These are phyloP conservation scores for Trissonchulus sp. DNA, from an alignment of 2,888 invertebrate species.

Conservation along the genomic window DNA sequence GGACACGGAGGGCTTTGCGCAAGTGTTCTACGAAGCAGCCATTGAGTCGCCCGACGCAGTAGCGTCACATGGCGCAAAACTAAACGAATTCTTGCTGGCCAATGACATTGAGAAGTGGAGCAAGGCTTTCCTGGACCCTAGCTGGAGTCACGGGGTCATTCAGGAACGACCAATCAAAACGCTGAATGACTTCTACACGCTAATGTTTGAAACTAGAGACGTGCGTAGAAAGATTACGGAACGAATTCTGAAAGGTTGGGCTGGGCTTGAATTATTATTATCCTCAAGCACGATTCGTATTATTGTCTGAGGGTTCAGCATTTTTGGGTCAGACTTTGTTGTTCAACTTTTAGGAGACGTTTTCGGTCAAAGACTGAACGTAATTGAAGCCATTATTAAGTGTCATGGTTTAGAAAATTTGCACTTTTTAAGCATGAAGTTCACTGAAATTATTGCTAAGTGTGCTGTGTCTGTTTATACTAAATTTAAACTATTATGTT, in stretches of 20 bases:
- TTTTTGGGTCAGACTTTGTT: no score
- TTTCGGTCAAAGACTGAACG: no score
- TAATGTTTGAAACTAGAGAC: conserved; percentile 49
- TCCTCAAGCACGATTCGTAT: no score
- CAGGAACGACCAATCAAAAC: conserved; percentile 39
- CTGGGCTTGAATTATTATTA: no score
- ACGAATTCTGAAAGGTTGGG: conserved; percentile 46
- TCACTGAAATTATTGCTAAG: no score
- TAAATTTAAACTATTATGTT: no score
- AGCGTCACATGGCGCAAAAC: conserved; percentile 14
- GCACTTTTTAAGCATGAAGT: no score
- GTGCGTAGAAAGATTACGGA: conserved; percentile 49
- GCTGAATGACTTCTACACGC: conserved; percentile 47
- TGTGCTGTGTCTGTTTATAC: no score
- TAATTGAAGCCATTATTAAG: no score
- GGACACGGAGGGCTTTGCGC: conserved; percentile 39
- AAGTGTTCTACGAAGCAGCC: conserved; percentile 24
- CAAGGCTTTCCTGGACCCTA: conserved; percentile 47
- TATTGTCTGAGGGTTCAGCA: no score
- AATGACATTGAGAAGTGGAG: conserved; percentile 50
- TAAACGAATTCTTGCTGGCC: conserved; percentile 48
- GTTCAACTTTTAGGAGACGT: no score
- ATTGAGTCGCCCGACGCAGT: background rate
- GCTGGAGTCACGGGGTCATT: conserved; percentile 50
- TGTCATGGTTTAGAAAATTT: no score